phyloP scores from a whole-genome alignment of 2,797 vertebrate species.

The Salarias fasciatus region DNA sequence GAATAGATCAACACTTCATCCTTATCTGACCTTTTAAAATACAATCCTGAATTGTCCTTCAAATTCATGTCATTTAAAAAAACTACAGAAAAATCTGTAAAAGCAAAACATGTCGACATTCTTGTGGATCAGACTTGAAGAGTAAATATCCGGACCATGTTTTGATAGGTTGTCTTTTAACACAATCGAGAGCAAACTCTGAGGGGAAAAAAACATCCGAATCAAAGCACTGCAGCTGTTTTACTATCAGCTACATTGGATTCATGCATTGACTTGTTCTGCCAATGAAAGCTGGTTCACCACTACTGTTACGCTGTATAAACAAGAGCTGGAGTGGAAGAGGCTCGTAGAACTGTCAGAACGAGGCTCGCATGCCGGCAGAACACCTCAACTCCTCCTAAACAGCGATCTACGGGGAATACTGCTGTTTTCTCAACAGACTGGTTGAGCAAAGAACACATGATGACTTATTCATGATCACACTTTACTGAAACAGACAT shows the following conservation, averaged over 20 bases:
- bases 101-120: no score
- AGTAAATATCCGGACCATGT: no score
- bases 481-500: constrained; percentile 19
- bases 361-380: no score
- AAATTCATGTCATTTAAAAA: no score
- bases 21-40: no score
- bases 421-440: constrained; percentile 40
- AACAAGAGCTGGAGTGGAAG: no score
- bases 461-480: constrained; percentile 60
- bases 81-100: no score
- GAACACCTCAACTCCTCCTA: constrained; percentile 15
- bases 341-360: no score
- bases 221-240: not conserved
- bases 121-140: no score
- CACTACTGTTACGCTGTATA: not conserved
- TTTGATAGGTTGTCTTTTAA: not conserved
- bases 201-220: not conserved
- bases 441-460: constrained; percentile 32
- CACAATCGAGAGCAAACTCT: constrained; percentile 1
- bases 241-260: not conserved
- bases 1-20: not conserved
- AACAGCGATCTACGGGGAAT: constrained; percentile 24
- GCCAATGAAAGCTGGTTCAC: not conserved
- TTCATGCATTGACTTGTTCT: no score
- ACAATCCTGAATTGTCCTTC: no score